Base-by-base conservation (phyloP, 2,888 invertebrate genomes). In the Spodoptera picta region DNA sequence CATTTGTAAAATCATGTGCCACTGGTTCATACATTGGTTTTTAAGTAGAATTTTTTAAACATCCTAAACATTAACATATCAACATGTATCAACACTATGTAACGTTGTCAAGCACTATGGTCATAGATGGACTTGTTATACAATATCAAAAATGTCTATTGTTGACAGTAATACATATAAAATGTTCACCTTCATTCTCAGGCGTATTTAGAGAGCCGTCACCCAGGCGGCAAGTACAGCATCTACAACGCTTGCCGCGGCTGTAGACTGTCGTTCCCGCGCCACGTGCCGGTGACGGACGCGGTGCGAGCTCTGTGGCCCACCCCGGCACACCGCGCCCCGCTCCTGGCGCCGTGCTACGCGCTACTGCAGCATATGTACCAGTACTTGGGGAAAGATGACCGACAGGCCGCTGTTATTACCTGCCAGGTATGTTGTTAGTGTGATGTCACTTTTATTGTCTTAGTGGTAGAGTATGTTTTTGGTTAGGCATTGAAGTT, bases 281-380 rank as follows among this genome's bases (percentile, higher is more conserved):
- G 78, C 83, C 96, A 71, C 93, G 96, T 81, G 95, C 75, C 84
- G 7, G 96, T 77, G 92, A 96, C 90, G 94, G 97, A 85, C 95
- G 95, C 75, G 95, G 95, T 81, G 24, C 88, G 87, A 36, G 84
- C 91, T 3, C 96, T 97, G 24, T 97, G 96, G 90, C 96, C 96
- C 7, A 95, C 96, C 51, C 92, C 96, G 5, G 96, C 95, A 56
- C 95, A 96, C 48, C 96, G 95, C 73, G 97, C 98, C 1, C 99
- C 98, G 0, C 93, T 98, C 50, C 94, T 99, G 31, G 96, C 97
- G 57, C 97, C 97, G 0, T 93, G 98, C 54, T 98, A 98, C 90
- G 97, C 97, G 57, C 94, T 98, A 47, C 97, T 98, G 83, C 97
- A 98, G 83, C 98, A 98, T 86, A 98, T 98, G 96, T 98, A 98